Evolutionary conservation across 2,113 vertebrate species (phyloP), one percentile per base, ranked within the genome.

Genomic region (Odontesthes bonariensis): DNA sequence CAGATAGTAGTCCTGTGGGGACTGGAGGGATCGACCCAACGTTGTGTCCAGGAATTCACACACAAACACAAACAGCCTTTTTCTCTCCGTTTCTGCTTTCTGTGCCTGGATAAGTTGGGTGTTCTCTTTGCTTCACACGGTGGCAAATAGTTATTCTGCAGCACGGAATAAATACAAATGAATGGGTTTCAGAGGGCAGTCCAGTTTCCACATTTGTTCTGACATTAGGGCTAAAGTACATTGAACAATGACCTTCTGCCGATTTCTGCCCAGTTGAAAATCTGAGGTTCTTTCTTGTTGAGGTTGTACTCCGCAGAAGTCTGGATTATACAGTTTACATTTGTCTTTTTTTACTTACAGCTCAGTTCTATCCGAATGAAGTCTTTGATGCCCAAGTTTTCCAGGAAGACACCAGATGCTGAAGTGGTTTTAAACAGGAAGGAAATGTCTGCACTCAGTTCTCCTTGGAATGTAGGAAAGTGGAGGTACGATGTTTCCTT

Each of bases 351-450:
- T 66, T 38, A 97, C 98, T 97, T 89, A 99, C 98, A 96, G 83
- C 93, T 91, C 35, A 99, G 93, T 46, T 99, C 96, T 79, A 99
- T 95, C 44, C 97, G 94, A 73, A 99, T 97, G 86, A 98, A 99
- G 81, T 98, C 97, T 57, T 95, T 96, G 88, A 99, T 98, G 86
- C 97, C 98, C 70, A 99, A 66, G 87, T 98, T 99, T 90, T 99
- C 98, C 90, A 99, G 92, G 93, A 99, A 97, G 10, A 99, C 93
- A 16, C 97, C 98, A 1, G 96, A 96, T 0, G 95, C 95, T 27
- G 97, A 95, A 31, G 94, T 94, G 64, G 97, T 99, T 91, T 99
- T 99, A 83, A 99, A 99, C 83, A 97, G 95, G 93, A 99, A 98
- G 8, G 97, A 97, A 33, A 99, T 93, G 70, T 99, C 97, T 0